Percentiles rank a stretch among this genome's conserved stretches.
Evolutionary conservation across 2,113 vertebrate genomes (phyloP).

Genomic region (Mustelus asterias): DNA sequence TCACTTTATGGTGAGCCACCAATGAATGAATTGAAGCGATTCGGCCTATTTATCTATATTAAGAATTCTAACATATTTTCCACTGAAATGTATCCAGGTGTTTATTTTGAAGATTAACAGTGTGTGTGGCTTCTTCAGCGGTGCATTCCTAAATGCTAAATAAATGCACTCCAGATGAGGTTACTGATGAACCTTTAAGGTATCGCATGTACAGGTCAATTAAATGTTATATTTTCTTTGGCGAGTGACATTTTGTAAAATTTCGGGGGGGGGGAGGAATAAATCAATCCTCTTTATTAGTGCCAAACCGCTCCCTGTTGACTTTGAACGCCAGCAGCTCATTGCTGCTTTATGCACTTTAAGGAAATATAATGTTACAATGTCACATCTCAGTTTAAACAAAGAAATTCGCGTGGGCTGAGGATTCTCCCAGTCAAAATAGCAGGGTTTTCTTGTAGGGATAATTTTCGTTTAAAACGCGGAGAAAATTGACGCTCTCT

Average conservation of each 20-base stretch:
- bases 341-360: background rate
- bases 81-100: background rate
- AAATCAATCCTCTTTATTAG: constrained; percentile 2
- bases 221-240: background rate
- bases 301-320: constrained; percentile 3
- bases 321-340: background rate
- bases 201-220: background rate
- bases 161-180: background rate
- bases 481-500: background rate
- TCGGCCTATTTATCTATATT: background rate
- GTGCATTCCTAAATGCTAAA: background rate
- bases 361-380: background rate
- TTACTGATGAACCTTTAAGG: background rate
- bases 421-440: background rate
- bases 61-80: background rate
- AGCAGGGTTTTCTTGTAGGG: background rate
- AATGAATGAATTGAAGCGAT: background rate
- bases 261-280: background rate
- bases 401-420: background rate
- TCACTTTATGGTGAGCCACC: too few species aligned
- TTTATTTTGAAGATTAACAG: background rate
- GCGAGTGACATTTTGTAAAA: background rate
- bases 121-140: background rate
- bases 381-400: background rate
- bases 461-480: background rate